phyloP scores from a whole-genome alignment of 1,140 invertebrate genomes.

The Himalopsyche phryganea region DNA sequence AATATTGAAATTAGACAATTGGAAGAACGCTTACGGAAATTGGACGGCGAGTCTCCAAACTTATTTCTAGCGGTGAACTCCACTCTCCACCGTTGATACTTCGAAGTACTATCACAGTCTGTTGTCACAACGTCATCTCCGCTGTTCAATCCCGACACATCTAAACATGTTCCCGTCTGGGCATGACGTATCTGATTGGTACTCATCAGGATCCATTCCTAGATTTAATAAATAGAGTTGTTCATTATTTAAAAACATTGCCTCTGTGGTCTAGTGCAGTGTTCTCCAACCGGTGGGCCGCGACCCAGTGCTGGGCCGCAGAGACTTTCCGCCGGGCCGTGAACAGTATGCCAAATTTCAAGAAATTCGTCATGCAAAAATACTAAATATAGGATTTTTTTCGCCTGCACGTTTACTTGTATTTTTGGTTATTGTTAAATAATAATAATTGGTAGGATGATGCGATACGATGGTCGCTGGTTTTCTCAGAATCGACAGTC shows the following conservation, averaged over 20 bases:
- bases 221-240: not conserved
- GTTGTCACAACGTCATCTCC: slow-evolving; percentile 21
- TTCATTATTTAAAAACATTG: not conserved
- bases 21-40: slow-evolving; percentile 5
- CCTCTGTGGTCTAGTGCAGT: not conserved
- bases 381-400: no score
- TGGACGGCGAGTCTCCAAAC: slow-evolving; percentile 11
- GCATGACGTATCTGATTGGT: slow-evolving; percentile 21
- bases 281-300: not conserved
- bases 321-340: no score
- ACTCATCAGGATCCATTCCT: slow-evolving; percentile 23
- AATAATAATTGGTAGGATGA: no score
- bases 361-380: no score
- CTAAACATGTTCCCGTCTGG: slow-evolving; percentile 13
- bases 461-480: no score
- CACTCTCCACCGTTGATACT: slow-evolving; percentile 17
- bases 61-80: slow-evolving; percentile 27
- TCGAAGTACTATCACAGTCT: slow-evolving; percentile 8
- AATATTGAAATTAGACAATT: not conserved
- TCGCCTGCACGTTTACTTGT: no score
- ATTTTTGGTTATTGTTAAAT: no score
- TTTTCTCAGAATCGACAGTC: no score
- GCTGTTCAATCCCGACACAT: slow-evolving; percentile 13
- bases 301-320: no score
- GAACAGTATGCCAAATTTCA: no score